A percentile compares a stretch with the other conserved stretches of the same genome.
Evolutionary conservation across 37 sponge, comb jelly and placozoan genomes (phyloP).

Genomic region (Lycopodina hypogea): DNA sequence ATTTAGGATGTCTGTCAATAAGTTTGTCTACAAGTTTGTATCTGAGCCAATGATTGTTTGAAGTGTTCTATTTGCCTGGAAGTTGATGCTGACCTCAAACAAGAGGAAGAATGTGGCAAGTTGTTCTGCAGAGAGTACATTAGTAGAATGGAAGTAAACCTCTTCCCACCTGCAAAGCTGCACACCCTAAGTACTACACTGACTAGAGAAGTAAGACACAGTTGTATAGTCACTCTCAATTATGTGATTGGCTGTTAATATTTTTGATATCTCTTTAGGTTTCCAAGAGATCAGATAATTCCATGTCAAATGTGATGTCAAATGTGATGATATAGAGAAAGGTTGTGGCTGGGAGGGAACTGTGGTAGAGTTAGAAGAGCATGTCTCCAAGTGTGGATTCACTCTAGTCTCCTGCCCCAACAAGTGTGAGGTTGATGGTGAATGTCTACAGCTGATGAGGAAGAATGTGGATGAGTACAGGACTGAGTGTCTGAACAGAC

Average conservation of each 20-base stretch:
- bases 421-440: neutral
- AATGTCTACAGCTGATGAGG: neutral
- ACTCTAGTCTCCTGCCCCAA: conserved; percentile 28
- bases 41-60: conserved; percentile 1
- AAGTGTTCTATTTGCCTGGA: neutral
- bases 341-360: conserved; percentile 35
- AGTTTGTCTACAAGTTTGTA: too few relatives aligned
- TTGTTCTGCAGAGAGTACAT: neutral
- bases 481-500: conserved; percentile 11
- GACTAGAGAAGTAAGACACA: neutral
- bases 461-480: neutral
- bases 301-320: too few relatives aligned
- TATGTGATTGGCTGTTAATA: neutral
- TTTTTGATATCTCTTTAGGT: neutral
- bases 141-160: neutral
- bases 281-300: conserved; percentile 13
- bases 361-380: conserved; percentile 8
- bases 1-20: too few relatives aligned
- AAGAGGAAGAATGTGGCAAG: neutral
- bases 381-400: conserved; percentile 13
- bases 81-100: neutral
- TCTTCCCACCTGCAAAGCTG: neutral
- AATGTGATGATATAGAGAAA: conserved; percentile 16
- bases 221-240: neutral
- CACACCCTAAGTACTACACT: neutral